Conservation (phyloP, 2,113 vertebrate genomes). For the Prinia subflava region DNA sequence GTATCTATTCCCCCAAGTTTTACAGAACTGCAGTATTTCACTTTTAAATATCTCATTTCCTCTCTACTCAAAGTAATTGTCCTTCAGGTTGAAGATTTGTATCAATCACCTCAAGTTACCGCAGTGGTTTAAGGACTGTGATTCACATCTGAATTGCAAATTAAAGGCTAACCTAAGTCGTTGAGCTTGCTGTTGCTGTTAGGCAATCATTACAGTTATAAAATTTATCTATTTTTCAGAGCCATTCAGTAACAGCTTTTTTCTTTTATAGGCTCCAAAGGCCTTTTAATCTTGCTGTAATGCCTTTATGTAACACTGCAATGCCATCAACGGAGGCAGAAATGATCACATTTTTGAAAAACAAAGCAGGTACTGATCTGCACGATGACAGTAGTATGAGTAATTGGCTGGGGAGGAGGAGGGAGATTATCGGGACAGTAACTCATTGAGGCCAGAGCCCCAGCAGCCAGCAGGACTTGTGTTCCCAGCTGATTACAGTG, state of each 20-base stretch:
- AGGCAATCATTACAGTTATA: background rate
- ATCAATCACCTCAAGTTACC: background rate
- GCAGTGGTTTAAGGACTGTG: background rate
- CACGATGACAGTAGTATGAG: conserved; percentile 27
- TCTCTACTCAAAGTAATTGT: background rate
- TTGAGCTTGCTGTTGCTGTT: background rate
- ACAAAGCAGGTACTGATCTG: conserved; percentile 52
- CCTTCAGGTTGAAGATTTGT: background rate
- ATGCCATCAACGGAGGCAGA: conserved; percentile 14
- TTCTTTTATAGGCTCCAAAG: conserved; percentile 37
- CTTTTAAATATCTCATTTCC: background rate
- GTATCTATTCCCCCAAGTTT: background rate
- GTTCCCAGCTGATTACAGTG: background rate
- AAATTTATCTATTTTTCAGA: conserved; percentile 14
- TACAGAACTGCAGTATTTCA: background rate
- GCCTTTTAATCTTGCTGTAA: conserved; percentile 44
- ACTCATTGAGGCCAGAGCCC: conserved; percentile 16
- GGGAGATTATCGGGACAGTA: conserved; percentile 27
- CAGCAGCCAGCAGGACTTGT: background rate
- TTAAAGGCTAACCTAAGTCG: background rate
- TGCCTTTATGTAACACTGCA: conserved; percentile 45
- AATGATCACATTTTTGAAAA: conserved; percentile 28
- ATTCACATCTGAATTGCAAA: conserved; percentile 19
- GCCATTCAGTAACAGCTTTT: background rate
- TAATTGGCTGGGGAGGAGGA: conserved; percentile 41